A percentile compares a stretch with the other conserved stretches of the same genome.
phyloP scores from a whole-genome alignment of 2,888 invertebrate genomes.

The Cordilura impudica region DNA sequence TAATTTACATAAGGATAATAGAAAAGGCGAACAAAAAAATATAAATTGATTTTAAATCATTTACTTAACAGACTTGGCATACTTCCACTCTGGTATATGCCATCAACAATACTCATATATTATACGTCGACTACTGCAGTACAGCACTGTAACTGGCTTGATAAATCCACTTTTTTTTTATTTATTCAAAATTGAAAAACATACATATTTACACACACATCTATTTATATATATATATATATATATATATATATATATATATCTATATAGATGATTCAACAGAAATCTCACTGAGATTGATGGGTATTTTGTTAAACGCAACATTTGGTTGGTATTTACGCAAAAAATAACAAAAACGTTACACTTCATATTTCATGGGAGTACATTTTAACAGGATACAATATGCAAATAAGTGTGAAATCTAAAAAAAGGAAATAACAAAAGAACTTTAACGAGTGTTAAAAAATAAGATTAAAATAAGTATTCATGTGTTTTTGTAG shows the following conservation, averaged over 20 bases:
- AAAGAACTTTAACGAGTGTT: conserved; percentile 47
- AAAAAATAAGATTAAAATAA: conserved; percentile 46
- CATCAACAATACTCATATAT: conserved; percentile 54
- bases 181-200: conserved; percentile 46
- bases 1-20: conserved; percentile 73
- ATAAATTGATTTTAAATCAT: conserved; percentile 76
- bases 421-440: conserved; percentile 24
- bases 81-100: conserved; percentile 31
- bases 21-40: conserved; percentile 68
- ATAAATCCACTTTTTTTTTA: conserved; percentile 14
- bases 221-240: conserved; percentile 40
- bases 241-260: conserved; percentile 52
- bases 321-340: conserved; percentile 17
- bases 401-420: conserved; percentile 35
- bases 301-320: conserved; percentile 40
- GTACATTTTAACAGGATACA: conserved; percentile 21
- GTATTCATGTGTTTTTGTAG: background rate
- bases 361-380: background rate
- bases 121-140: background rate
- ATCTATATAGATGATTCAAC: conserved; percentile 12
- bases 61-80: conserved; percentile 65
- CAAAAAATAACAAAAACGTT: background rate
- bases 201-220: conserved; percentile 50
- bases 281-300: conserved; percentile 35
- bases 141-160: conserved; percentile 20